Percentiles rank a stretch among this genome's conserved stretches.
phyloP scores from a whole-genome alignment of 37 sponge, comb jelly and placozoan species.

The Cliona cf. orientalis region DNA sequence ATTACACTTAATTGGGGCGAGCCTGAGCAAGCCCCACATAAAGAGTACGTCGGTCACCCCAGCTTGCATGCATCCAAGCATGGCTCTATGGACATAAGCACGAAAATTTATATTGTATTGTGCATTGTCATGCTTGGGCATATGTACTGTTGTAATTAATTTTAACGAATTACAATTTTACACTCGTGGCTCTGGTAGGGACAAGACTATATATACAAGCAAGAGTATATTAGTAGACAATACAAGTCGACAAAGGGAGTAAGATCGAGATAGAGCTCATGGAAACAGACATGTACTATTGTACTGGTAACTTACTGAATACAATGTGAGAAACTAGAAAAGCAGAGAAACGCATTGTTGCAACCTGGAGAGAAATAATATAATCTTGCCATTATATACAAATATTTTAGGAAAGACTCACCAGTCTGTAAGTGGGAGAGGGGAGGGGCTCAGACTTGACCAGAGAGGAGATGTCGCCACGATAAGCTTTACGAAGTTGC shows the following conservation, averaged over 20 bases:
- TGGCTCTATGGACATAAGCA: too few species aligned
- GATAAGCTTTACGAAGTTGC: slow-evolving; percentile 25
- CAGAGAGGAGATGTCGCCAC: slow-evolving; percentile 36
- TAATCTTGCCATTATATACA: background rate
- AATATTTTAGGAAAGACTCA: background rate
- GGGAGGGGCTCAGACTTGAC: slow-evolving; percentile 54
- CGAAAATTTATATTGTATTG: too few species aligned
- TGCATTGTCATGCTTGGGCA: too few species aligned
- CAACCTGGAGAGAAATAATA: slow-evolving; percentile 21
- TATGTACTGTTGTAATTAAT: too few species aligned
- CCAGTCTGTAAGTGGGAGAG: slow-evolving; percentile 48
- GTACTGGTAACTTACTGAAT: slow-evolving; percentile 14
- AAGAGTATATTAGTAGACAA: background rate
- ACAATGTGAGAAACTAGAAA: slow-evolving; percentile 40
- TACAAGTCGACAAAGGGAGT: background rate
- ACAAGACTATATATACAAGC: background rate
- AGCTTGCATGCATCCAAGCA: too few species aligned
- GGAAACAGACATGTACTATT: background rate
- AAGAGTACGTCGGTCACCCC: too few species aligned
- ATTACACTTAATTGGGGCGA: too few species aligned
- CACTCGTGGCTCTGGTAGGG: background rate
- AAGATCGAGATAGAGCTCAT: background rate
- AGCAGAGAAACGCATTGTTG: slow-evolving; percentile 42
- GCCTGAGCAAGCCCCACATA: too few species aligned
- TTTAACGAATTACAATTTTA: too few species aligned